phyloP scores from a whole-genome alignment of 2,113 vertebrate species.

The Psettodes erumei region DNA sequence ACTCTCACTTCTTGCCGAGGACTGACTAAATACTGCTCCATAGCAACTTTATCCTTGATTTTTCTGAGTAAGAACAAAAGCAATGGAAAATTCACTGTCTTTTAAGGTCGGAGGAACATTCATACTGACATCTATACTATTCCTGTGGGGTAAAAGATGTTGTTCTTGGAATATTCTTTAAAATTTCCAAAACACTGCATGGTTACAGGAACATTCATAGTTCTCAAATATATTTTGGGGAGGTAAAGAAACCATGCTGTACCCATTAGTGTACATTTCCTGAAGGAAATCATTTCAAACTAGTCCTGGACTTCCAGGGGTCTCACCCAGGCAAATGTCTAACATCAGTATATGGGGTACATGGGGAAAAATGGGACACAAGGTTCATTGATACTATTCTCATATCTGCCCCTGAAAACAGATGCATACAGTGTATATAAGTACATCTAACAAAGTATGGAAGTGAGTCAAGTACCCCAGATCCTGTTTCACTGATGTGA shows the following conservation, averaged over 20 bases:
- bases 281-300: background rate
- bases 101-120: background rate
- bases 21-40: background rate
- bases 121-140: background rate
- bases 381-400: background rate
- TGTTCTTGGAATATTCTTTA: background rate
- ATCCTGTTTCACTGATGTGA: background rate
- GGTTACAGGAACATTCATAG: background rate
- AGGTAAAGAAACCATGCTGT: background rate
- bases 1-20: background rate
- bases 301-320: background rate
- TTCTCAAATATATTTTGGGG: conserved; percentile 8
- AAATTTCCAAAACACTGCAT: conserved; percentile 4
- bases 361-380: background rate
- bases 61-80: background rate
- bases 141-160: background rate
- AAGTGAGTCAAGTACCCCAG: background rate
- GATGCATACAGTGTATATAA: background rate
- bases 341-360: background rate
- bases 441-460: too few relatives aligned
- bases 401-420: background rate
- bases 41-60: background rate
- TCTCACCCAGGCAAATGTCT: too few relatives aligned
- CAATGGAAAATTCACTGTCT: background rate
- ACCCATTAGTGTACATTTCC: background rate